Percentiles rank a stretch among this genome's conserved stretches.
Conservation (phyloP, 2,797 vertebrate species). For the Alfaro cultratus region DNA sequence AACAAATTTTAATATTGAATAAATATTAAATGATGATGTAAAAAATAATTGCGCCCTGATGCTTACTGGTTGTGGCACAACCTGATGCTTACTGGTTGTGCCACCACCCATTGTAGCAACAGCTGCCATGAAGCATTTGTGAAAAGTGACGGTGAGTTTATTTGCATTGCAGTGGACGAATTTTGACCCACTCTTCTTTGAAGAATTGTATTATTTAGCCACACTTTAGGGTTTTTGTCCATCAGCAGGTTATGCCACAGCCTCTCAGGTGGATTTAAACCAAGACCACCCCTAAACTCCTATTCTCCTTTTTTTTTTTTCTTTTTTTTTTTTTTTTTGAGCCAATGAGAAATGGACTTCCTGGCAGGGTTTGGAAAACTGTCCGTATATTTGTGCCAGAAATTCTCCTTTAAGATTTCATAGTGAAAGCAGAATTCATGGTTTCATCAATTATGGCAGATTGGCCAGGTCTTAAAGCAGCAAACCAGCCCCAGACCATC, state of each 20-base stretch:
- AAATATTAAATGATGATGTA: not conserved
- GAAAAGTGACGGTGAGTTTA: not conserved
- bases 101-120: not conserved
- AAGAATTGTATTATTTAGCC: not conserved
- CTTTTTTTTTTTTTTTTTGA: no score
- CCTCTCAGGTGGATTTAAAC: not conserved
- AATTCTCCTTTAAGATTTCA: not conserved
- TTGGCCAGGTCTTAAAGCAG: not conserved
- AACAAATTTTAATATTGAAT: not conserved
- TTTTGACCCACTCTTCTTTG: not conserved
- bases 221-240: not conserved
- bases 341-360: not conserved
- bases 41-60: not conserved
- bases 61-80: not conserved
- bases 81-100: not conserved
- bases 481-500: not conserved
- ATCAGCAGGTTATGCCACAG: not conserved
- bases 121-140: not conserved
- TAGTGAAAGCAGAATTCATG: not conserved
- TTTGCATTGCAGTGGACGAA: not conserved
- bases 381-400: not conserved
- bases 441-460: not conserved
- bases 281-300: not conserved
- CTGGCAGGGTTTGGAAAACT: not conserved
- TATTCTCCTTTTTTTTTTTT: not conserved